Evolutionary conservation across 2,113 vertebrate genomes (phyloP).

Genomic region (Lophura nycthemera): DNA sequence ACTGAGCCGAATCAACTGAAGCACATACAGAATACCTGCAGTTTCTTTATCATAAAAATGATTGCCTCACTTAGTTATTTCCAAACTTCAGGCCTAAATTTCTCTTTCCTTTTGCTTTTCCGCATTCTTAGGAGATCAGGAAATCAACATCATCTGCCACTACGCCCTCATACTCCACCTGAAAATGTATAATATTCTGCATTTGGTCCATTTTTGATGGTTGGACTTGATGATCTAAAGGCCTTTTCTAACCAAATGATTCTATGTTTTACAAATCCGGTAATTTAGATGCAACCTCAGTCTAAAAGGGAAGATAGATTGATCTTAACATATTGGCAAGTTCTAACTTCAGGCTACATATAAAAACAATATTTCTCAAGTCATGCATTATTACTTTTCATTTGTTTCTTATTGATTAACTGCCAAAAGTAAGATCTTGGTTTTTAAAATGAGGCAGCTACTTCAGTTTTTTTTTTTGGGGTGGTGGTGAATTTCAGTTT

Average conservation of each 20-base stretch:
- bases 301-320: slow-evolving; percentile 55
- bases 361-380: slow-evolving; percentile 74
- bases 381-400: slow-evolving; percentile 75
- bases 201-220: not conserved
- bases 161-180: not conserved
- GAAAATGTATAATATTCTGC: slow-evolving; percentile 14
- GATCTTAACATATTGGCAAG: slow-evolving; percentile 65
- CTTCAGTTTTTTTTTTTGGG: slow-evolving; percentile 24
- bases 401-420: slow-evolving; percentile 78
- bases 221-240: not conserved
- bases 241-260: not conserved
- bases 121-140: not conserved
- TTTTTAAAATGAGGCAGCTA: slow-evolving; percentile 69
- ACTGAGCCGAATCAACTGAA: not conserved
- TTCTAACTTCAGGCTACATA: slow-evolving; percentile 47
- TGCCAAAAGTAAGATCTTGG: slow-evolving; percentile 67
- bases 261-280: slow-evolving; percentile 13
- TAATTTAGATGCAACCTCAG: slow-evolving; percentile 33
- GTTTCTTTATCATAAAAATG: not conserved
- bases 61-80: not conserved
- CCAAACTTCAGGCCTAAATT: not conserved
- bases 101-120: not conserved
- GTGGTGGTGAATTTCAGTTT: not conserved
- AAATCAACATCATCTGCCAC: not conserved
- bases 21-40: not conserved